Evolutionary conservation across 2,113 vertebrate species (phyloP).

Genomic region (Bubalus kerabau): DNA sequence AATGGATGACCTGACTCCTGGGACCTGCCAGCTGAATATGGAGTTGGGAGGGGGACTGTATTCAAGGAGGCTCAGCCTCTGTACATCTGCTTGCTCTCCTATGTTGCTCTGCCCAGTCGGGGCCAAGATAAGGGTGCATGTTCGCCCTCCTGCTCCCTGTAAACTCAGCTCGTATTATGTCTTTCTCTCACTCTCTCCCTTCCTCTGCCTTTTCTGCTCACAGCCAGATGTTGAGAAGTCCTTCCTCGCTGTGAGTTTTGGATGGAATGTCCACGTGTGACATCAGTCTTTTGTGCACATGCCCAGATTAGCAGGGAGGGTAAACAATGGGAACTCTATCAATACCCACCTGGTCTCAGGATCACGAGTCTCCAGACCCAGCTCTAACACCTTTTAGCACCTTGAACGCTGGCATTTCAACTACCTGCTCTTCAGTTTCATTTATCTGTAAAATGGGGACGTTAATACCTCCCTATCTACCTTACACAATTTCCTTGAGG

Average conservation of each 20-base stretch:
- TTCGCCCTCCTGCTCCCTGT: neutral
- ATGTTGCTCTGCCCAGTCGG: neutral
- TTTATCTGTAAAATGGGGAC: neutral
- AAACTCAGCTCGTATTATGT: neutral
- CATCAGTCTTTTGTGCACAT: neutral
- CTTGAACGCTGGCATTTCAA: neutral
- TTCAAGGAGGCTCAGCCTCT: neutral
- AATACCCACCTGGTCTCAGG: neutral
- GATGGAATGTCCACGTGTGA: neutral
- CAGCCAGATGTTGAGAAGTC: constrained; percentile 5
- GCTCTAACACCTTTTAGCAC: neutral
- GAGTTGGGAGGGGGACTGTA: accelerated
- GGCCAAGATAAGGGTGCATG: neutral
- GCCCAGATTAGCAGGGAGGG: neutral
- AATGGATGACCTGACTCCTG: too few species aligned
- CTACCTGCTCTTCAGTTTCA: neutral
- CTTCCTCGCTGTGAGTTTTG: constrained; percentile 50
- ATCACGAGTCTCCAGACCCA: neutral
- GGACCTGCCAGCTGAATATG: neutral
- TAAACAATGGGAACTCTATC: neutral
- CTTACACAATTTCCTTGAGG: neutral
- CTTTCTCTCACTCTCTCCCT: neutral
- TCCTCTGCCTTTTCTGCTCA: neutral
- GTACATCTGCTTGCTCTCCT: neutral
- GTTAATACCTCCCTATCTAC: neutral